Evolutionary conservation across 2,888 invertebrate genomes (phyloP), one percentile per base, ranked within the genome.

Genomic region (Lepidonotus clava): DNA sequence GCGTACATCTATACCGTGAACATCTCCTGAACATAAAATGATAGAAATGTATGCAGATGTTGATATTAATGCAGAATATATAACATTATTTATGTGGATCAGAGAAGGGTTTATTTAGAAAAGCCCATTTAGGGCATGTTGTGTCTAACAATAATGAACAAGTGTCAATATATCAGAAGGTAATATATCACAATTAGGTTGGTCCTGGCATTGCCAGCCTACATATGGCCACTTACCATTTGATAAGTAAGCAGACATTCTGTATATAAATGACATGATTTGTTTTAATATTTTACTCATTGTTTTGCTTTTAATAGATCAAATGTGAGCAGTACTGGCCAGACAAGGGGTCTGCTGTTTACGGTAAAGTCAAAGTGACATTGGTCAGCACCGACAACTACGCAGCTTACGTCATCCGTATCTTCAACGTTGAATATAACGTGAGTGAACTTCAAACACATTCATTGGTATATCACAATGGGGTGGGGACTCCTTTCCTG

Each of bases 301-400:
- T 14, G 36, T 6, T 40, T 32, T 77, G 34, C 5, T 83, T 51
- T 18, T 51, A 21, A 14, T 77, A 83, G 83, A 83, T 56, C 8
- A 83, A 83, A 36, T 83, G 83, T 83, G 83, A 83, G 8, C 53
- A 38, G 11, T 83, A 83, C 53, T 83, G 83, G 83, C 83, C 83
- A 11, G 53, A 83, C 28, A 83, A 83, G 18, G 83, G 38, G 1
- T 11, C 53, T 1, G 36, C 11, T 0, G 21, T 28, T 6, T 83
- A 83, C 24, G 83, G 83, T 2, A 28, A 83, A 11, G 34, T 83
- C 2, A 56, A 83, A n/a, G 83, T 83, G 41, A 83, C 53, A n/a
- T 24, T 83, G 8, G 34, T 53, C 36, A 56, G 56, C 38, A 41
- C 41, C 28, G 83, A 56, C n/a, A 53, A 51, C n/a, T 83, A 56